Evolutionary conservation across 2,888 invertebrate species (phyloP).

Genomic region (Lissonota sp.): DNA sequence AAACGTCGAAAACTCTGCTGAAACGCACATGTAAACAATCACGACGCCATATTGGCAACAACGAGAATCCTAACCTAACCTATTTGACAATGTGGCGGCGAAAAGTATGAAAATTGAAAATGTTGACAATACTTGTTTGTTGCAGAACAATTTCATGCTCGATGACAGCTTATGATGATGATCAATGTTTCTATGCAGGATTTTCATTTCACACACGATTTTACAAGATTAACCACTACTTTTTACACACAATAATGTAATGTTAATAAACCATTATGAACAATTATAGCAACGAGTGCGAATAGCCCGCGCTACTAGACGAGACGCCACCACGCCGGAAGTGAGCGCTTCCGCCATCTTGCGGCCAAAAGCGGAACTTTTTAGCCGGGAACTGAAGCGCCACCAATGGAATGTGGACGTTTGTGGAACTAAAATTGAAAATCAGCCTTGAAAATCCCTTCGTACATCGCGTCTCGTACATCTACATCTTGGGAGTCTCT

Average conservation of each 20-base stretch:
- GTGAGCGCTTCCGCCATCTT: neutral
- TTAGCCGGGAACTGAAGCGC: neutral
- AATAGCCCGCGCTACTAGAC: neutral
- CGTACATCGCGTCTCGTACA: no score
- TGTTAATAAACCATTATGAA: neutral
- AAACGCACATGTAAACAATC: neutral
- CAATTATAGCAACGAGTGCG: neutral
- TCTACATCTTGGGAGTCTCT: neutral
- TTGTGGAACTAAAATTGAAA: no score
- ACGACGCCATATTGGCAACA: slow-evolving; percentile 13
- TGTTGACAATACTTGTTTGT: no score
- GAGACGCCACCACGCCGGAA: neutral
- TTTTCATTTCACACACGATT: no score
- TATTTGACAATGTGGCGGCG: neutral
- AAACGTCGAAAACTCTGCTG: neutral
- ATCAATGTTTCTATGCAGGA: no score
- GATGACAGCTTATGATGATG: no score
- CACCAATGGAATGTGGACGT: no score
- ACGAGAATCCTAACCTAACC: slow-evolving; percentile 2
- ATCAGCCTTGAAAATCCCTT: slow-evolving; percentile 12
- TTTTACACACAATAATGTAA: neutral
- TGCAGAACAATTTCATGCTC: no score
- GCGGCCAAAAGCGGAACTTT: neutral
- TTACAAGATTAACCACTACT: neutral
- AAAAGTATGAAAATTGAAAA: neutral